Base-by-base conservation (phyloP, 2,797 vertebrate genomes). In the Microchirus variegatus region DNA sequence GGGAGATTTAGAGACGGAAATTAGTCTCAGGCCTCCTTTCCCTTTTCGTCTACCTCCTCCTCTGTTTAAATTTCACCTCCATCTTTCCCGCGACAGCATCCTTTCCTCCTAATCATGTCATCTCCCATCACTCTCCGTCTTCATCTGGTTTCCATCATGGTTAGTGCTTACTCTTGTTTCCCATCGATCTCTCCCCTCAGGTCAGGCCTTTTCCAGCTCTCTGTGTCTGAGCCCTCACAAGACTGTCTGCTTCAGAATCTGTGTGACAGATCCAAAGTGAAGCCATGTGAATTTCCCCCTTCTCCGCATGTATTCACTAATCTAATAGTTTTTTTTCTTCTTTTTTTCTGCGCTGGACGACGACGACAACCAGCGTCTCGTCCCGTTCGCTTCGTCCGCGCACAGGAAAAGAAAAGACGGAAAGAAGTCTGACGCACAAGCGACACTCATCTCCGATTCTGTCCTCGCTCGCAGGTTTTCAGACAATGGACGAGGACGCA, bases 81-180 rank as follows among this genome's bases (percentile, higher is more conserved):
- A 46, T 22, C 48, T 45, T 46, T 45, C 42, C 45, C 42, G 50
- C 72, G 52, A 31, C 31, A 31, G 31, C 31, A 31, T 31, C 31
- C 31, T 64, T 61, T 35, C 18, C 52, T 53, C 35, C 58, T 19
- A 36, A 69, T 80, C 73, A 43, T 56, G 52, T 76, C 70, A 9
- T 75, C 60, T 47, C 60, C 57, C 17, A 4, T 53, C 42, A 22
- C 37, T 42, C 59, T 56, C 53, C 18, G 59, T 73, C 71, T 55
- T 81, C 91, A 91, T 92, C 89, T 92, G 90, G 84, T 89, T 90
- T 85, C 76, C 58, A 90, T 92, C 89, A 86, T 58, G 72, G 61
- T 70, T 54, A 66, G 80, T 57, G 65, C 78, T 79, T 79, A 82
- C 87, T 85, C 78, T 80, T 42, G 78, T 90, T 92, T 89, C 87